Conservation (phyloP, 2,888 invertebrate species). For the Monoplex corrugatus region DNA sequence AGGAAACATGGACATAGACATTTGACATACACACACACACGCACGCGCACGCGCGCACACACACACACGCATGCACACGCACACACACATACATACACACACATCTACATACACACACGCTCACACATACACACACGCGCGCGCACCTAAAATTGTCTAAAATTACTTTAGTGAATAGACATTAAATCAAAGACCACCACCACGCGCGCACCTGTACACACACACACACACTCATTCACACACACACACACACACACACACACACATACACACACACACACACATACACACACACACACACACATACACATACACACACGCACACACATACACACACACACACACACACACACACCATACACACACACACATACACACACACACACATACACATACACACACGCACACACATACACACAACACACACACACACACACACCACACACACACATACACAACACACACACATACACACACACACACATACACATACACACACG, state of each 20-base stretch:
- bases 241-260: no score
- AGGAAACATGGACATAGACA: no score
- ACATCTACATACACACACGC: background rate
- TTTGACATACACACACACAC: no score
- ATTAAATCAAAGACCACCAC: no score
- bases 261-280: background rate
- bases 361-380: conserved; percentile 1
- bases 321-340: background rate
- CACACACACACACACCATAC: background rate
- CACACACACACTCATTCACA: background rate
- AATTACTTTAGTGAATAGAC: no score
- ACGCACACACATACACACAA: background rate
- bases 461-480: background rate
- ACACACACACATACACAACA: no score
- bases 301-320: background rate
- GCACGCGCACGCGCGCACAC: no score
- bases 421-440: background rate
- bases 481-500: background rate
- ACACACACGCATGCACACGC: no score
- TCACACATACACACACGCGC: background rate
- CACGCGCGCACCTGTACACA: no score
- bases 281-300: background rate
- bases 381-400: background rate
- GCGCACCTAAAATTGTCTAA: no score
- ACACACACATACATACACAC: no score